A percentile compares a stretch with the other conserved stretches of the same genome.
Conservation (phyloP, 2,113 vertebrate species). For the Anas platyrhynchos region DNA sequence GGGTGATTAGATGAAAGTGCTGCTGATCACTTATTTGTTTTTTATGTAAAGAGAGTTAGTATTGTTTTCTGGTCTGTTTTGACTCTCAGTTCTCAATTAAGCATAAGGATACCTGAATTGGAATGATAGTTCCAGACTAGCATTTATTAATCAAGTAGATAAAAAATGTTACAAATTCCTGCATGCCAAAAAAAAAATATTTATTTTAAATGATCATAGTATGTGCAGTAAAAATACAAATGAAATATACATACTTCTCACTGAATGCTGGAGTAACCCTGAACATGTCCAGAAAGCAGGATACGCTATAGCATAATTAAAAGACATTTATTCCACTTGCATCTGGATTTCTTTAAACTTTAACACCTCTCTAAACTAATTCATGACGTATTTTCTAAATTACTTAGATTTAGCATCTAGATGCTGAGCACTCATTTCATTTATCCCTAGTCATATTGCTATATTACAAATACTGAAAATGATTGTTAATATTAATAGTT, state of each 20-base stretch:
- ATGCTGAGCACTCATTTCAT: background rate
- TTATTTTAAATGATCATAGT: background rate
- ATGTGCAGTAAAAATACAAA: background rate
- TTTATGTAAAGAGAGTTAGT: background rate
- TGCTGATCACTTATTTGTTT: background rate
- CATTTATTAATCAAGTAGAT: background rate
- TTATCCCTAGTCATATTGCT: background rate
- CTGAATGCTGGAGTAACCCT: slow-evolving; percentile 24
- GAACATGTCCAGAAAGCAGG: slow-evolving; percentile 32
- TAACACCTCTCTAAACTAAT: slow-evolving; percentile 23
- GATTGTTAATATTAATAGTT: slow-evolving; percentile 6
- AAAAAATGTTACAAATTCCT: background rate
- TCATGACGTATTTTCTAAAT: slow-evolving; percentile 9
- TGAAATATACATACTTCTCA: background rate
- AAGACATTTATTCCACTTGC: background rate
- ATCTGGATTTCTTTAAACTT: slow-evolving; percentile 49
- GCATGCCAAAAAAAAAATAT: background rate
- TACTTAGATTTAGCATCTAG: background rate
- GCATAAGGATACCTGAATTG: background rate
- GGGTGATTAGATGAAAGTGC: background rate
- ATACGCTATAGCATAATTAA: background rate
- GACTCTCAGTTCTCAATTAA: background rate
- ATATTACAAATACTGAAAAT: background rate
- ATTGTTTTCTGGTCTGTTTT: background rate
- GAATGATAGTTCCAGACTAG: background rate